phyloP scores from a whole-genome alignment of 53 echinoderm and acorn worm genomes.

The Stichopus horrens region DNA sequence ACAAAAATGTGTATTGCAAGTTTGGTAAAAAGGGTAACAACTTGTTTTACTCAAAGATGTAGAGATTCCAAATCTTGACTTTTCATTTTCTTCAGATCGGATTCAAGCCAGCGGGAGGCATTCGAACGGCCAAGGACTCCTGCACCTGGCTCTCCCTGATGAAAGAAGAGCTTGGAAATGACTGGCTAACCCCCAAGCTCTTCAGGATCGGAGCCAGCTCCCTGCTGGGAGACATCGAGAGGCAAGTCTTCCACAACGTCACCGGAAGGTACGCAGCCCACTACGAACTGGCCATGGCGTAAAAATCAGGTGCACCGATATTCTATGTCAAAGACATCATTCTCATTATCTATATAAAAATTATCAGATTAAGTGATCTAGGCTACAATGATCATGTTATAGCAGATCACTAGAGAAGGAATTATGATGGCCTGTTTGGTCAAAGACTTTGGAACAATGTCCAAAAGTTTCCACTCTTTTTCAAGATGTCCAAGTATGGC shows the following conservation, averaged over 20 bases:
- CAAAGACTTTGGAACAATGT: too few relatives aligned
- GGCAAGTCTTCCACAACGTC: slow-evolving; percentile 91
- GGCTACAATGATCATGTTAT: too few relatives aligned
- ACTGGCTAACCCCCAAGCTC: slow-evolving; percentile 86
- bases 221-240: slow-evolving; percentile 83
- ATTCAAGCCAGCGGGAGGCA: slow-evolving; percentile 97
- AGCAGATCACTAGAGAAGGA: too few relatives aligned
- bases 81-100: slow-evolving; percentile 72
- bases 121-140: slow-evolving; percentile 91
- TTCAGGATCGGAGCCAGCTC: slow-evolving; percentile 94
- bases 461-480: too few relatives aligned
- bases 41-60: background rate
- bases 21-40: too few relatives aligned
- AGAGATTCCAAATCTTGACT: background rate
- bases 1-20: too few relatives aligned
- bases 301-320: background rate
- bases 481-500: too few relatives aligned
- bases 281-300: slow-evolving; percentile 87
- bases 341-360: too few relatives aligned
- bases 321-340: too few relatives aligned
- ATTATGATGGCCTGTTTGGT: too few relatives aligned
- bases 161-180: slow-evolving; percentile 99
- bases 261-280: slow-evolving; percentile 91
- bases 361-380: too few relatives aligned
- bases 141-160: slow-evolving; percentile 90